These are phyloP conservation scores for Phylloscopus trochilus DNA, from an alignment of 2,113 vertebrate genomes.

Conservation along the genomic window DNA sequence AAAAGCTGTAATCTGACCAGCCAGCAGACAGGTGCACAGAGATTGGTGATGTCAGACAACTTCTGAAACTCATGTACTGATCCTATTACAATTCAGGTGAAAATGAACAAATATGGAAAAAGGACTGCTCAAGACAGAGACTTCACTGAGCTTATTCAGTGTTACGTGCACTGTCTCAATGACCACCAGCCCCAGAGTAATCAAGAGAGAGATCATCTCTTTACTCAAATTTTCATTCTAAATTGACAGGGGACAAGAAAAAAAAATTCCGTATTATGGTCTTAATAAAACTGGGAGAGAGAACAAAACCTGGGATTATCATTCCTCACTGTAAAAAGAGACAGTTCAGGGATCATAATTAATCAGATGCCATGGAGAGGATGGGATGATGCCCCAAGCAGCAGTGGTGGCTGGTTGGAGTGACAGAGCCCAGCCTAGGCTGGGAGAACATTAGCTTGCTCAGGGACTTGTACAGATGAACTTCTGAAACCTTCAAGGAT, in stretches of 20 bases:
- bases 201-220: background rate
- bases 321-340: background rate
- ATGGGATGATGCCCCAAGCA: background rate
- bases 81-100: conserved; percentile 44
- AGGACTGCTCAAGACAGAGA: background rate
- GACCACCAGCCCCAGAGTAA: background rate
- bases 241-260: background rate
- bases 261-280: background rate
- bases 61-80: conserved; percentile 31
- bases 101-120: conserved; percentile 44
- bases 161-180: fast-evolving
- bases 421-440: background rate
- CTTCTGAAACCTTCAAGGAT: background rate
- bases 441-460: background rate
- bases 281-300: background rate
- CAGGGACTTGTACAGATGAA: background rate
- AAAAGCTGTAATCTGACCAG: background rate
- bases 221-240: background rate
- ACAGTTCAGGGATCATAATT: background rate
- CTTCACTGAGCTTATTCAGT: background rate
- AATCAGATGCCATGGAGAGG: background rate
- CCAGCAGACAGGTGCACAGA: conserved; percentile 11
- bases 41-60: conserved; percentile 4
- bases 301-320: background rate
- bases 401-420: background rate